Evolutionary conservation across 2,797 vertebrate genomes (phyloP).

Genomic region (Parotocinclus haroldoi): DNA sequence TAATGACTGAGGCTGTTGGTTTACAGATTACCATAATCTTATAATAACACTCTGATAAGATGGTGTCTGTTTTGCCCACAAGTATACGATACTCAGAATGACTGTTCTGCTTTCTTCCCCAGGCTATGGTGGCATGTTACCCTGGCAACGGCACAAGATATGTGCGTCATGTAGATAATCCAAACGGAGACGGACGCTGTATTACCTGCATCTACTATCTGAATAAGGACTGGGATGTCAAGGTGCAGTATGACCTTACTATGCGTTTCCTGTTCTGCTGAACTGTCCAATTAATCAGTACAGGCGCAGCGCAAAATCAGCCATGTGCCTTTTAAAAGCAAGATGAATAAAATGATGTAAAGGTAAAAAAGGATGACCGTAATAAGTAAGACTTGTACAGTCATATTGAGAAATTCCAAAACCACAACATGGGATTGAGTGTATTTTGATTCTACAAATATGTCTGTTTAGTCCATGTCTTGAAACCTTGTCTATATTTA

Average conservation of each 20-base stretch:
- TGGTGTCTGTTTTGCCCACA: not conserved
- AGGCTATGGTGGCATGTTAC: conserved; percentile 95
- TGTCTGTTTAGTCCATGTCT: too few species aligned
- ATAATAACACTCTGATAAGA: not conserved
- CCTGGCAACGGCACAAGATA: conserved; percentile 86
- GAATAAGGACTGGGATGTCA: conserved; percentile 87
- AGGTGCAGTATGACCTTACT: conserved; percentile 64
- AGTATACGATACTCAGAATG: not conserved
- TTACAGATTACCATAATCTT: too few species aligned
- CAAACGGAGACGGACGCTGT: conserved; percentile 86
- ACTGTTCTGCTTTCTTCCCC: conserved; percentile 36
- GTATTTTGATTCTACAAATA: too few species aligned
- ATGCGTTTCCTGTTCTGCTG: too few species aligned
- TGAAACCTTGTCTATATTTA: too few species aligned
- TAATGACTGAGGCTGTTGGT: too few species aligned
- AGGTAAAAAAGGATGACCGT: too few species aligned
- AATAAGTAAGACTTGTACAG: too few species aligned
- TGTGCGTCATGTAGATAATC: conserved; percentile 90
- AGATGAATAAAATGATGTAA: too few species aligned
- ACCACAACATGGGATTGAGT: too few species aligned
- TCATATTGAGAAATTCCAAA: too few species aligned
- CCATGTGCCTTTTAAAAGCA: too few species aligned
- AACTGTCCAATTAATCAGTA: not conserved
- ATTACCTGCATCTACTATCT: conserved; percentile 96
- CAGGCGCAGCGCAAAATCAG: not conserved